Evolutionary conservation across 2,888 invertebrate genomes (phyloP), one percentile per base, ranked within the genome.

Genomic region (Achlya flavicornis): DNA sequence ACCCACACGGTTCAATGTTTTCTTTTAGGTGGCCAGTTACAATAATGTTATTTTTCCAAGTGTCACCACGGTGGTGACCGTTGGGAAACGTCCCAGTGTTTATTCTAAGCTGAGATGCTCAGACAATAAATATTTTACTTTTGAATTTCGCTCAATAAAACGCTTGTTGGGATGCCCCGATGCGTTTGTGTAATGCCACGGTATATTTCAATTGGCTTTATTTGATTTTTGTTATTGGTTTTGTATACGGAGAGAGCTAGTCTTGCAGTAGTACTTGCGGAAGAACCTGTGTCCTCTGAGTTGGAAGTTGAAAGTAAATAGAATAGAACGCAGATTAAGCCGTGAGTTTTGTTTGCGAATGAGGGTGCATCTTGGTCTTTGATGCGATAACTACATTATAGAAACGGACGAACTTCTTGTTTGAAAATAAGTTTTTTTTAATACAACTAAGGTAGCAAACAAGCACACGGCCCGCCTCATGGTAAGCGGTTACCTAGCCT

Each of bases 81-180:
- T 6, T 35, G 35, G 71, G 72, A 76, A 78, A 74, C 77, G 63
- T 63, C 59, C 64, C 64, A 53, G 61, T 85, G 73, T 86, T 86
- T 87, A 81, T 82, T 84, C 79, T 78, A 75, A 81, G 77, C 76
- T 73, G 75, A 74, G 75, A 78, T 77, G 75, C 73, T 72, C 67
- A 77, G 78, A 85, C 85, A 86, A 86, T 89, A 89, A 88, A 89
- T 87, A 87, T 89, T 88, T 85, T 83, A 80, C 85, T 85, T 86
- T 85, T 84, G 84, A 89, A 87, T 80, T 77, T 78, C 71, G 69
- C 81, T 80, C 73, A 70, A 86, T 84, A 81, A 80, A 86, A 82
- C 78, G 68, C 67, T 72, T 74, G 75, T 70, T 75, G 65, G 71
- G 70, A n/a, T 70, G 67, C 65, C 70, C 70, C 78, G 68, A 68